phyloP scores from a whole-genome alignment of 2,888 invertebrate genomes.

The Pristionchus maxplancki region DNA sequence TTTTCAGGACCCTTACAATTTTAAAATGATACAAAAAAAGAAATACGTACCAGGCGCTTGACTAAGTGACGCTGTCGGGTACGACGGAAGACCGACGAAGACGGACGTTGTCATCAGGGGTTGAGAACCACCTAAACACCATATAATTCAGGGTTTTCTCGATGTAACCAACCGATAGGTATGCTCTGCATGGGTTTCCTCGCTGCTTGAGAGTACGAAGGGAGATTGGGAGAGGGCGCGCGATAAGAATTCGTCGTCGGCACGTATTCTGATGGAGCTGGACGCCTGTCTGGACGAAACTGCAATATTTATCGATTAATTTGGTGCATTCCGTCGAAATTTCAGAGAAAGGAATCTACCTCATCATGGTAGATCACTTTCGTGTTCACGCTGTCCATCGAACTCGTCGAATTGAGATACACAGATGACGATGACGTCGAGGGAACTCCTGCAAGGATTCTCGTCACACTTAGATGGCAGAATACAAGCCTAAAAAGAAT shows the following conservation, averaged over 20 bases:
- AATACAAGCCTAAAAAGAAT: no score
- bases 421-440: constrained; percentile 32
- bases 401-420: background rate
- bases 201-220: constrained; percentile 6
- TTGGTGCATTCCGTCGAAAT: no score
- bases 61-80: background rate
- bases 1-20: background rate
- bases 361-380: constrained; percentile 41
- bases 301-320: background rate
- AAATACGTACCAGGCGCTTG: background rate
- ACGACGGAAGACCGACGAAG: background rate
- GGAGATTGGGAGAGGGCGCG: constrained; percentile 35
- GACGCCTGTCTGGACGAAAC: background rate
- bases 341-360: no score
- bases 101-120: background rate
- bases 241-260: constrained; percentile 16
- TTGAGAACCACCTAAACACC: background rate
- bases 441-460: background rate
- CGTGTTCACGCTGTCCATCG: constrained; percentile 36
- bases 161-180: background rate
- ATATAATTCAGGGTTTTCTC: no score
- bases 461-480: no score
- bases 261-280: background rate
- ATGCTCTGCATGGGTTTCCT: background rate
- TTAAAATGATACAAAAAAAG: background rate